Conservation (phyloP, 1,140 invertebrate species). For the Musca domestica region DNA sequence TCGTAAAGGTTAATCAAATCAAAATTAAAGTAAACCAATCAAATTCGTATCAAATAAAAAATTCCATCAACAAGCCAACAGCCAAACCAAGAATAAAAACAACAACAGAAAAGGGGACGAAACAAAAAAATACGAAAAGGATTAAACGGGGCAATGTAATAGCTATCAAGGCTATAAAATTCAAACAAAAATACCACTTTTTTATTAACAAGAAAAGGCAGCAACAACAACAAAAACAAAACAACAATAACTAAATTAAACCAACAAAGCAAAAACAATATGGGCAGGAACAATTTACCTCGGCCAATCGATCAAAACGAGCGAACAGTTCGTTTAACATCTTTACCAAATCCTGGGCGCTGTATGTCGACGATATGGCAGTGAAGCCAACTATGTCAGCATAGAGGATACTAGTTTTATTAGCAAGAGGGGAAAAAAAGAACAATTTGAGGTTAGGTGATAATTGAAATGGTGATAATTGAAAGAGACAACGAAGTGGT, state of each 20-base stretch:
- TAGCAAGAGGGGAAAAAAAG: not conserved
- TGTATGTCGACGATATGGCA: constrained; percentile 91
- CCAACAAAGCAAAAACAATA: not conserved
- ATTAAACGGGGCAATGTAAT: too few relatives aligned
- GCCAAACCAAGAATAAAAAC: not conserved
- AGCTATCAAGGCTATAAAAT: too few relatives aligned
- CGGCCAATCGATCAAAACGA: constrained; percentile 86
- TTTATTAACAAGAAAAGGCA: too few relatives aligned
- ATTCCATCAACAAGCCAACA: constrained; percentile 10
- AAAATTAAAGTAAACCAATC: constrained; percentile 2
- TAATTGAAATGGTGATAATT: too few relatives aligned
- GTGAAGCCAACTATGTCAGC: constrained; percentile 94
- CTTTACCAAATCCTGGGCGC: constrained; percentile 87
- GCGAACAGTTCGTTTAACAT: constrained; percentile 93
- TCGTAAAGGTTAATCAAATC: constrained; percentile 17
- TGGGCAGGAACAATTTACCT: constrained; percentile 60
- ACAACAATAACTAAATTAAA: not conserved
- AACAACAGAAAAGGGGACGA: constrained; percentile 1
- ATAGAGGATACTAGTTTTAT: constrained; percentile 69
- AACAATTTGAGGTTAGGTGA: too few relatives aligned
- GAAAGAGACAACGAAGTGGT: not conserved
- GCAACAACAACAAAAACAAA: too few relatives aligned
- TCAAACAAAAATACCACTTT: too few relatives aligned
- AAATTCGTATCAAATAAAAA: constrained; percentile 1
- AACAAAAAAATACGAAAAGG: too few relatives aligned